Base-by-base conservation (phyloP, 2,888 invertebrate genomes). In the Trichogramma dendrolimi region DNA sequence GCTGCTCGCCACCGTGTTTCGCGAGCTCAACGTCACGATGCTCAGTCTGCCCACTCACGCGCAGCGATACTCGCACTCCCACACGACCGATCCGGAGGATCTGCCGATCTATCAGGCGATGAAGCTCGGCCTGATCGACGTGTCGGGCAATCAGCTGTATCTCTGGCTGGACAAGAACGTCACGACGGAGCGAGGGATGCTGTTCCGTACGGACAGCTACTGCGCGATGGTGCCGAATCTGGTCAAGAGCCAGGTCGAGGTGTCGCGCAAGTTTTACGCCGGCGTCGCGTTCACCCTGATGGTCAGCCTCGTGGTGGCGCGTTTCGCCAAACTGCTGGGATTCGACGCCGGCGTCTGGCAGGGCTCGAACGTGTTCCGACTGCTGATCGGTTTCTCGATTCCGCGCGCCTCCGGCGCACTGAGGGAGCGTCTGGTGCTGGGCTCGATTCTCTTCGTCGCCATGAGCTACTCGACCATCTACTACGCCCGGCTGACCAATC, bases 1-100 rank as follows among this genome's bases (percentile, higher is more conserved):
- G 5, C 2, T 51, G 0, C 7, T 71, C 0, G 4, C 58, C 0
- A 48, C 39, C 3, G 27, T 70, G 0, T 53, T 64, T 0, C 4
- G 38, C 0, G 27, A 43, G 7, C 42, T 71, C 41, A 72, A 72
- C 55, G 70, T 70, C n/a, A 63, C 67, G 0, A 1, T 67, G 5
- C 41, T 4, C 0, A 2, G 4, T 0, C 0, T 27, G 0, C 48
- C 11, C 4, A 60, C 50, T 8, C 39, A 43, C 4, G 6, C 6
- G 0, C n/a, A 58, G 40, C 7, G 41, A 55, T 60, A 60, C 7
- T 27, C 4, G 6, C 39, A 47, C 14, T 38, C 38, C 0, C 2
- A 10, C 38, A 41, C 14, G 27, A 11, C 1, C 6, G 38, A 54
- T 2, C 4, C 49, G 43, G 2, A 0, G 1, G 6, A 5, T 14